phyloP scores from a whole-genome alignment of 2,113 vertebrate genomes.

The Tenrec ecaudatus region DNA sequence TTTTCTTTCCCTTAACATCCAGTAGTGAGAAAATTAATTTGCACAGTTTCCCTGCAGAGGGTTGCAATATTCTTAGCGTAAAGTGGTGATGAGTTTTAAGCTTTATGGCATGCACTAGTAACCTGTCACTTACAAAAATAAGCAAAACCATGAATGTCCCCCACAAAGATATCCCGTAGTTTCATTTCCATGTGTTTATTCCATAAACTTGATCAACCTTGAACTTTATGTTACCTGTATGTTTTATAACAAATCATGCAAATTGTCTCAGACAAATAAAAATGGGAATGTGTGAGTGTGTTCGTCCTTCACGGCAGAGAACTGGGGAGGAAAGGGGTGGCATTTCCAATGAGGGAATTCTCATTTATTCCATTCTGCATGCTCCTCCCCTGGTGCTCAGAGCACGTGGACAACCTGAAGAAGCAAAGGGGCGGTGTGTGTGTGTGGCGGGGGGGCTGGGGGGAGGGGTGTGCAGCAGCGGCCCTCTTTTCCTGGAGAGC shows the following conservation, averaged over 20 bases:
- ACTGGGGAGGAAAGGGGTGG: conserved; percentile 47
- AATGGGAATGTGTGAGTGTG: conserved; percentile 21
- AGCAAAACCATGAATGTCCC: conserved; percentile 63
- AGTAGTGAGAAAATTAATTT: conserved; percentile 69
- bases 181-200: conserved; percentile 71
- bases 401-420: neutral
- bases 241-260: conserved; percentile 63
- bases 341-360: conserved; percentile 17
- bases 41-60: conserved; percentile 71
- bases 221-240: conserved; percentile 66
- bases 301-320: conserved; percentile 17
- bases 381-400: neutral
- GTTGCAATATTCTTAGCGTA: conserved; percentile 72
- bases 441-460: no score
- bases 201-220: conserved; percentile 40
- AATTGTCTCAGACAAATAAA: conserved; percentile 68
- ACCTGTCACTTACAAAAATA: conserved; percentile 59
- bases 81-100: conserved; percentile 63
- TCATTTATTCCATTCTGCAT: neutral
- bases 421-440: neutral
- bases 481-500: conserved; percentile 46
- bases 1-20: conserved; percentile 32
- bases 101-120: conserved; percentile 61
- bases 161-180: conserved; percentile 58
- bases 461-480: no score